phyloP scores from a whole-genome alignment of 2,888 invertebrate species.

The Macrophya alboannulata region DNA sequence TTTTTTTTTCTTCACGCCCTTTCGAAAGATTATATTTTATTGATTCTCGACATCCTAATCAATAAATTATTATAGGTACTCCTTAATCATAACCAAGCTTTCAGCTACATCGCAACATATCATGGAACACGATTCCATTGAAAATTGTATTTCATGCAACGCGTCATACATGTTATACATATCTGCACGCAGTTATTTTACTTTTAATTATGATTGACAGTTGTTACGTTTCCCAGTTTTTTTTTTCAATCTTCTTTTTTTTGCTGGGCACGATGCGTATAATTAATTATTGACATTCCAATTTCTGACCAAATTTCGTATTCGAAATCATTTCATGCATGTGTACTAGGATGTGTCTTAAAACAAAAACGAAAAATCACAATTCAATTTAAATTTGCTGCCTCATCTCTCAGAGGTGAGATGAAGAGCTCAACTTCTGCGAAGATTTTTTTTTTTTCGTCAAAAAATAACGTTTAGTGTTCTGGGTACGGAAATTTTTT shows the following conservation, averaged over 20 bases:
- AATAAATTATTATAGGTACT: background rate
- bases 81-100: background rate
- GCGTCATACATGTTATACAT: background rate
- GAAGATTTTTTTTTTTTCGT: too few species aligned
- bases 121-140: conserved; percentile 50
- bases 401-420: too few species aligned
- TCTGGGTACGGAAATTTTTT: too few species aligned
- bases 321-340: background rate
- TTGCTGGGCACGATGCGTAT: background rate
- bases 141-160: background rate
- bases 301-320: background rate
- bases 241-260: background rate
- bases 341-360: background rate
- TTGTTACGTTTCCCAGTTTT: too few species aligned
- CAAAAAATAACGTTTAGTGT: too few species aligned
- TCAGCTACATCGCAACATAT: conserved; percentile 47
- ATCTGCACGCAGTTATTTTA: background rate
- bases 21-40: background rate
- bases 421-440: too few species aligned
- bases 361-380: too few species aligned
- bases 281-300: background rate
- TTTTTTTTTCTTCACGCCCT: conserved; percentile 50
- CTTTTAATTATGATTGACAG: too few species aligned
- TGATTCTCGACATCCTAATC: background rate
- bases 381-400: too few species aligned